These are phyloP conservation scores for Ganaspis brasiliensis DNA, from an alignment of 2,888 invertebrate species.

Conservation along the genomic window DNA sequence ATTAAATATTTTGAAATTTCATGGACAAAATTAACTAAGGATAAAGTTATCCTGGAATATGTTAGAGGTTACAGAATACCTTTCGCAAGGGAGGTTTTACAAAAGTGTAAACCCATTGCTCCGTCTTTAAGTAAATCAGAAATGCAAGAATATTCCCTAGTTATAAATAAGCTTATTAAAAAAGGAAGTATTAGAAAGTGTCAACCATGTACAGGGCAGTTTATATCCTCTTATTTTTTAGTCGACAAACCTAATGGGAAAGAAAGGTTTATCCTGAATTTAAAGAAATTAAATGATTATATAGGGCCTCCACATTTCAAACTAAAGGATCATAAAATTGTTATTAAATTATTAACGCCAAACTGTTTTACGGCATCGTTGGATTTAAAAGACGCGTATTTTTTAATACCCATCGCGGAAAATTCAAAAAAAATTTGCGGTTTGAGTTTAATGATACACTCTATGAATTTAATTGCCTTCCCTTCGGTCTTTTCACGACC, in stretches of 20 bases:
- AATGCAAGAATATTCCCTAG: not conserved
- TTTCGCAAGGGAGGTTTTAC: not conserved
- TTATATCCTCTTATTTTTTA: slow-evolving; percentile 47
- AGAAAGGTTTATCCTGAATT: not conserved
- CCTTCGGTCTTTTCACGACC: slow-evolving; percentile 55
- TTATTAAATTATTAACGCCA: slow-evolving; percentile 15
- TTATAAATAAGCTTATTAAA: not conserved
- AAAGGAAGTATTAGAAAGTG: slow-evolving; percentile 36
- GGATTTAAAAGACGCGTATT: slow-evolving; percentile 54
- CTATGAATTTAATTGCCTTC: slow-evolving; percentile 56
- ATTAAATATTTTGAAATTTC: slow-evolving; percentile 13
- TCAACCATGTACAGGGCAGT: slow-evolving; percentile 8
- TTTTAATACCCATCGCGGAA: slow-evolving; percentile 45
- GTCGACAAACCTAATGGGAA: slow-evolving; percentile 35
- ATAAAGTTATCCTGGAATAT: too few species aligned
- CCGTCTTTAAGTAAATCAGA: slow-evolving; percentile 16
- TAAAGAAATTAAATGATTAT: slow-evolving; percentile 54
- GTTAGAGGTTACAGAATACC: too few species aligned
- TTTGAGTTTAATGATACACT: slow-evolving; percentile 46
- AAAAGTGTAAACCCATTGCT: not conserved
- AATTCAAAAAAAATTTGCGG: slow-evolving; percentile 50
- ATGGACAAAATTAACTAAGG: too few species aligned
- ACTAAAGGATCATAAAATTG: slow-evolving; percentile 45
- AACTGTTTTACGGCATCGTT: slow-evolving; percentile 48
- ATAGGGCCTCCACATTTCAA: slow-evolving; percentile 53